These are phyloP conservation scores for Astreopora myriophthalma DNA, from an alignment of 64 coral and sea anemone species.

Conservation along the genomic window DNA sequence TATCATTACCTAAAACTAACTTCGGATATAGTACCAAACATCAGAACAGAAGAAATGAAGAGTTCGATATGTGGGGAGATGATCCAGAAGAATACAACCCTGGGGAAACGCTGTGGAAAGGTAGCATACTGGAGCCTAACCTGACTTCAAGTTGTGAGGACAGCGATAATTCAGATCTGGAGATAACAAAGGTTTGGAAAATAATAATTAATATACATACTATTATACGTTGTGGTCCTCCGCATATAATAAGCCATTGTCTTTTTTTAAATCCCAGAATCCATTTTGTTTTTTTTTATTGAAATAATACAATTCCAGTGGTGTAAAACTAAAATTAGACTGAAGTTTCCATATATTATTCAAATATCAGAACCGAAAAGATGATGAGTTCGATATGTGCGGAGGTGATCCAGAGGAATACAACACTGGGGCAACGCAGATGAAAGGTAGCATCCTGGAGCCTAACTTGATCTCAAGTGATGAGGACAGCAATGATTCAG, in stretches of 20 bases:
- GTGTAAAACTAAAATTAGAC: no score
- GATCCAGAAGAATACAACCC: background rate
- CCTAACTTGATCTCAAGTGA: background rate
- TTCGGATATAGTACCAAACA: background rate
- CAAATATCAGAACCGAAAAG: background rate
- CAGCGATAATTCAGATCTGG: background rate
- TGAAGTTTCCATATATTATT: slow-evolving; percentile 2
- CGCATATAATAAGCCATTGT: no score
- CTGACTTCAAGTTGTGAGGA: background rate
- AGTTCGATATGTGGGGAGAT: background rate
- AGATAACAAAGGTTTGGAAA: slow-evolving; percentile 15
- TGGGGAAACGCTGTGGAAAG: background rate
- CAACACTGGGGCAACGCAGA: background rate
- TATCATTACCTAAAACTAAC: background rate
- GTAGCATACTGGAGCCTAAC: background rate
- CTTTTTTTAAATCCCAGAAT: no score
- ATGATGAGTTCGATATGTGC: background rate
- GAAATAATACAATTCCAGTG: no score
- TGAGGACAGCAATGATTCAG: background rate
- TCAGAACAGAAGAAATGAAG: slow-evolving; percentile 6
- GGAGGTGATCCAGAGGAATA: background rate
- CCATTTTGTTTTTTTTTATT: no score
- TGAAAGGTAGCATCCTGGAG: background rate
- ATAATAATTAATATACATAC: background rate
- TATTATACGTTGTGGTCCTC: background rate